Evolutionary conservation across 2,888 invertebrate genomes (phyloP).

Genomic region (Hydroisotoma schaefferi): DNA sequence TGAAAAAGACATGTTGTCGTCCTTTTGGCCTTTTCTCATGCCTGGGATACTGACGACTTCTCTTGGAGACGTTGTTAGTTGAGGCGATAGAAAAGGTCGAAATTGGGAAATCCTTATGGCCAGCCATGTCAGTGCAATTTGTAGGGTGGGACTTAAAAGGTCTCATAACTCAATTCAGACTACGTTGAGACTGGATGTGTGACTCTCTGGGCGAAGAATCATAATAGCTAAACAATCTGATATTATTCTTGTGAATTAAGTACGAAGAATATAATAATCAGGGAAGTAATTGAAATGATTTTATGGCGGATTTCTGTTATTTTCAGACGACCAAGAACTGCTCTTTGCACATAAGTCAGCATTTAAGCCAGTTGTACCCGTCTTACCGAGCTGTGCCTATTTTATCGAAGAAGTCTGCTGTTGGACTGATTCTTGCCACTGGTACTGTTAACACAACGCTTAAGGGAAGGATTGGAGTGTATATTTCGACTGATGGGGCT

Average conservation of each 20-base stretch:
- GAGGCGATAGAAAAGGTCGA: conserved; percentile 37
- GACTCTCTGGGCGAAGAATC: conserved; percentile 19
- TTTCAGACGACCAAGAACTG: conserved; percentile 57
- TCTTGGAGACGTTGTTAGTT: conserved; percentile 11
- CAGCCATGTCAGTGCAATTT: conserved; percentile 47
- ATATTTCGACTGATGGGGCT: conserved; percentile 76
- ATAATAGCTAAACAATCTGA: background rate
- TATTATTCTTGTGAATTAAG: background rate
- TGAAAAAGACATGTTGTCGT: conserved; percentile 42
- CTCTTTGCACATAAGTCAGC: conserved; percentile 81
- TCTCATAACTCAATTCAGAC: conserved; percentile 49
- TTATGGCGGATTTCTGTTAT: background rate
- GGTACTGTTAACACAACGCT: conserved; percentile 68
- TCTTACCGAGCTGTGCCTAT: conserved; percentile 75
- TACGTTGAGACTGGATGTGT: conserved; percentile 48
- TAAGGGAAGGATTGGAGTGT: conserved; percentile 77
- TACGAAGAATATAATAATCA: background rate
- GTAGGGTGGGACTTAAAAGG: conserved; percentile 36
- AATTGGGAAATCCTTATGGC: conserved; percentile 47
- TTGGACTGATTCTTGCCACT: conserved; percentile 82
- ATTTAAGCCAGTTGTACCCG: conserved; percentile 77
- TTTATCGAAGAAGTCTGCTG: conserved; percentile 79
- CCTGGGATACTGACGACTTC: conserved; percentile 27
- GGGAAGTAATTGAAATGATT: background rate
- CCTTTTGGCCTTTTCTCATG: conserved; percentile 31